These are phyloP conservation scores for Polymixis lichenea DNA, from an alignment of 2,888 invertebrate genomes.

Conservation along the genomic window DNA sequence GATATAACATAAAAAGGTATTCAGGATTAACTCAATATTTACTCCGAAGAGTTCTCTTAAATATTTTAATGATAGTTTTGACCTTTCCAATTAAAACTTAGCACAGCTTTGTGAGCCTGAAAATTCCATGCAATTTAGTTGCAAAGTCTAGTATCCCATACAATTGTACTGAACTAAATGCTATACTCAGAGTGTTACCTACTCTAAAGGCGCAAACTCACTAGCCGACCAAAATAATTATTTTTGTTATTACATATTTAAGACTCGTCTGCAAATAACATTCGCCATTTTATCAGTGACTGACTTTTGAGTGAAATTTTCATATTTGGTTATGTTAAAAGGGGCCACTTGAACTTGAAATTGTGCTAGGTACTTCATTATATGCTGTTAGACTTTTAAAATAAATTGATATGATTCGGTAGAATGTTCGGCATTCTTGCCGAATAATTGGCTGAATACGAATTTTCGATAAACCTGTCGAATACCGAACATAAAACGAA, in stretches of 20 bases:
- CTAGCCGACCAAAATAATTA: neutral
- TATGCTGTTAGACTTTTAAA: no score
- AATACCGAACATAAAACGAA: no score
- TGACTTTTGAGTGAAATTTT: neutral
- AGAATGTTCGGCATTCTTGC: no score
- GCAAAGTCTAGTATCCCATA: constrained; percentile 15
- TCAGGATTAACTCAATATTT: neutral
- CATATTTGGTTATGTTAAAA: no score
- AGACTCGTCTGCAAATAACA: neutral
- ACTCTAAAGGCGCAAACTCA: constrained; percentile 21
- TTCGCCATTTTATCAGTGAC: no score
- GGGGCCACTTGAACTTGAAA: no score
- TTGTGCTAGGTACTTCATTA: no score
- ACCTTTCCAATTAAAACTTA: neutral
- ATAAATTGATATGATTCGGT: no score
- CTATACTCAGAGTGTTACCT: constrained; percentile 1
- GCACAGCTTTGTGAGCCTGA: constrained; percentile 4
- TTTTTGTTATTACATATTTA: neutral
- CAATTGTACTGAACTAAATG: constrained; percentile 38
- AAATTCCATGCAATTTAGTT: constrained; percentile 38
- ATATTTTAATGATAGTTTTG: neutral
- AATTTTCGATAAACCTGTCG: no score
- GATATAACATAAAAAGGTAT: neutral
- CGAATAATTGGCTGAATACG: no score
- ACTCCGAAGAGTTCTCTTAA: neutral